Evolutionary conservation across 2,888 invertebrate species (phyloP).

Genomic region (Erebia ligea): DNA sequence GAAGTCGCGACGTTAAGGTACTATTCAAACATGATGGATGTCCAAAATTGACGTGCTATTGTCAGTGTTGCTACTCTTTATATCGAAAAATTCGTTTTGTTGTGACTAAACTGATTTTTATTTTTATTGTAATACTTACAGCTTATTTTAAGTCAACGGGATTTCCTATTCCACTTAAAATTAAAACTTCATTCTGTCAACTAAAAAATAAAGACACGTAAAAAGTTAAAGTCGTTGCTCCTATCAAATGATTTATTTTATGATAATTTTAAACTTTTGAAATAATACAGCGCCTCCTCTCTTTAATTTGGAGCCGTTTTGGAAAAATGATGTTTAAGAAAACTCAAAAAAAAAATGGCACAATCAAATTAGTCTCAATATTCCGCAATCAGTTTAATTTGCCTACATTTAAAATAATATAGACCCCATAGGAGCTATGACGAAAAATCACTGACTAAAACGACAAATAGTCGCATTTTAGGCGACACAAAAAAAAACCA

Average conservation of each 20-base stretch:
- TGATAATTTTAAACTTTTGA: background rate
- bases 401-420: background rate
- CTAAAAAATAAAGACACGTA: background rate
- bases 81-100: constrained; percentile 6
- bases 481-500: constrained; percentile 6
- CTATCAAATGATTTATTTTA: constrained; percentile 2
- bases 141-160: constrained; percentile 15
- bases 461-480: constrained; percentile 5
- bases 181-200: background rate
- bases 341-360: background rate
- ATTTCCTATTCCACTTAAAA: background rate
- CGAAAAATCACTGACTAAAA: background rate
- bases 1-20: background rate
- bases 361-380: background rate
- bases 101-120: constrained; percentile 19
- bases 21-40: constrained; percentile 3
- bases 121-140: constrained; percentile 16
- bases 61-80: constrained; percentile 12
- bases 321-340: background rate
- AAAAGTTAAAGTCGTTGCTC: background rate
- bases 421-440: constrained; percentile 5
- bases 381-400: too few relatives aligned
- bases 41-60: constrained; percentile 15
- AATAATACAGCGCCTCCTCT: background rate
- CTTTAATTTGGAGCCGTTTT: background rate